Conservation (phyloP, 2,113 vertebrate species). For the Syngnathus scovelli region DNA sequence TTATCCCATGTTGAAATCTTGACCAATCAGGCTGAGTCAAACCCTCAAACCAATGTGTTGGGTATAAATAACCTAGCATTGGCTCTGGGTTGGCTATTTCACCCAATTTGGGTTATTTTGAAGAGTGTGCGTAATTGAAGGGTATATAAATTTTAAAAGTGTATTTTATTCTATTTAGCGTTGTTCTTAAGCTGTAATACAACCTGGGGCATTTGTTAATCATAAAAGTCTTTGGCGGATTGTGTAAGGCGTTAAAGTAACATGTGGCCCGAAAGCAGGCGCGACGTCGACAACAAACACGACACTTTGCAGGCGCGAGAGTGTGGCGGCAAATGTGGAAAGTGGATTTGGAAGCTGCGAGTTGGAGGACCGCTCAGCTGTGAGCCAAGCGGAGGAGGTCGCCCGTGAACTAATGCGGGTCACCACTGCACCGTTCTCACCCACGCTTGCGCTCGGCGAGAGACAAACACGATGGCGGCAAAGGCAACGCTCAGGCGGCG, state of each 20-base stretch:
- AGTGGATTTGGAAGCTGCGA: conserved; percentile 35
- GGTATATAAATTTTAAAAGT: neutral
- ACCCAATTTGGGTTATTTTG: too few species aligned
- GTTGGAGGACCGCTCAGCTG: conserved; percentile 54
- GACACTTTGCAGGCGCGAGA: conserved; percentile 42
- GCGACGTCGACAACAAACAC: conserved; percentile 35
- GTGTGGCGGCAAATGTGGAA: conserved; percentile 39
- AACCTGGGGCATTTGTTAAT: conserved; percentile 31
- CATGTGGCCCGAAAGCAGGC: conserved; percentile 37
- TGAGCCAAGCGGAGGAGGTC: conserved; percentile 50
- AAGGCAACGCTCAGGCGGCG: neutral
- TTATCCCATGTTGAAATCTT: too few species aligned
- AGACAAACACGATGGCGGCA: neutral
- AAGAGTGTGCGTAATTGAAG: too few species aligned
- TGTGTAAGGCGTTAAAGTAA: conserved; percentile 38
- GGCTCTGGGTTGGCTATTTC: too few species aligned
- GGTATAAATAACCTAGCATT: too few species aligned
- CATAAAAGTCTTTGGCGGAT: conserved; percentile 50
- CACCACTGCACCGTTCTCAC: conserved; percentile 41
- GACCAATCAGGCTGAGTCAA: too few species aligned
- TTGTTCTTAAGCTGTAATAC: neutral
- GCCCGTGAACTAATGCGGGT: conserved; percentile 55
- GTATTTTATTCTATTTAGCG: neutral
- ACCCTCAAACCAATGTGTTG: too few species aligned
- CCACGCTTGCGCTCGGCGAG: neutral